Conservation (phyloP, 2,888 invertebrate genomes). For the Isoperla grammatica region DNA sequence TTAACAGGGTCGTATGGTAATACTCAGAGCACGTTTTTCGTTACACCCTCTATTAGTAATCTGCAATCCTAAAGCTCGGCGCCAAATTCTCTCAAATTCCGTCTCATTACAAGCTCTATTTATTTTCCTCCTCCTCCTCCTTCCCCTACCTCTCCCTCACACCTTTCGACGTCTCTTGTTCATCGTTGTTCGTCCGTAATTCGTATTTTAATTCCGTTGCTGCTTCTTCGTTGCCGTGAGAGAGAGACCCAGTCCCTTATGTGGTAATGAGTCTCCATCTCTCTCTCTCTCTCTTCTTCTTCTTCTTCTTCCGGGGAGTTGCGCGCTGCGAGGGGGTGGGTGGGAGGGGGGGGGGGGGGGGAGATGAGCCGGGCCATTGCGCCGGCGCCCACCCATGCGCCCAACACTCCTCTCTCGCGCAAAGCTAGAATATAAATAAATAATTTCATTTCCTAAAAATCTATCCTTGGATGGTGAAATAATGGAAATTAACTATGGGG, state of each 20-base stretch:
- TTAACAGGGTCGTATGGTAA: too few relatives aligned
- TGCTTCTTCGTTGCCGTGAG: not conserved
- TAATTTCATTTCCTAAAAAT: too few relatives aligned
- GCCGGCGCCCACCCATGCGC: too few relatives aligned
- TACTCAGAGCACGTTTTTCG: too few relatives aligned
- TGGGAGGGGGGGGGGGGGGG: not conserved
- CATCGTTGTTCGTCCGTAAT: not conserved
- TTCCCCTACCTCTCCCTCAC: not conserved
- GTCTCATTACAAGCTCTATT: slow-evolving; percentile 2
- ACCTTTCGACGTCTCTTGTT: not conserved
- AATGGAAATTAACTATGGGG: too few relatives aligned
- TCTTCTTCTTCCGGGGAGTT: not conserved
- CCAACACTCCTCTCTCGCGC: not conserved
- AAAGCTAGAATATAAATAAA: not conserved
- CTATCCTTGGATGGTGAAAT: too few relatives aligned
- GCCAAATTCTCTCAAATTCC: not conserved
- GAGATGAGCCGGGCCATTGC: not conserved
- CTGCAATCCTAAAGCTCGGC: not conserved
- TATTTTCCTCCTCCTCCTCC: not conserved
- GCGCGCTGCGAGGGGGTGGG: not conserved
- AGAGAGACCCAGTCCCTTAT: not conserved
- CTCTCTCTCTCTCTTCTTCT: too few relatives aligned
- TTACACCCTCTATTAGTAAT: too few relatives aligned
- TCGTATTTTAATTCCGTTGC: slow-evolving; percentile 11
- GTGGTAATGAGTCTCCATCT: too few relatives aligned